phyloP scores from a whole-genome alignment of 2,888 invertebrate species.

The Meta bourneti region DNA sequence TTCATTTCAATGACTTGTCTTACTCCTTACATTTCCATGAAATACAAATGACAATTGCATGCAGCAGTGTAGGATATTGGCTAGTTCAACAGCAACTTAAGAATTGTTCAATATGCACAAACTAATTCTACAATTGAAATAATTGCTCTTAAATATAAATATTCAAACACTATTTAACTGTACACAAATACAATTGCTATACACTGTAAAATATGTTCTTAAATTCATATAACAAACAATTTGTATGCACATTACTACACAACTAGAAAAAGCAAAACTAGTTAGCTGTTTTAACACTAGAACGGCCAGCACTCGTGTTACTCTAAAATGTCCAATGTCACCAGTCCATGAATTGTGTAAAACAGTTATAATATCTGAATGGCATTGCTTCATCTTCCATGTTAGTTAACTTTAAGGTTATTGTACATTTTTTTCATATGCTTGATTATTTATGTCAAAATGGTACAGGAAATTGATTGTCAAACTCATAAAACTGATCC shows the following conservation, averaged over 20 bases:
- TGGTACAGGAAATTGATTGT: too few relatives aligned
- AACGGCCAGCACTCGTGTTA: too few relatives aligned
- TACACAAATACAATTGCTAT: constrained; percentile 2
- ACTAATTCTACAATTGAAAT: not conserved
- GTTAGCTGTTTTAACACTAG: not conserved
- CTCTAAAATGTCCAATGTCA: too few relatives aligned
- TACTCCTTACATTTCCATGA: constrained; percentile 6
- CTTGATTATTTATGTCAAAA: too few relatives aligned
- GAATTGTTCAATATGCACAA: not conserved
- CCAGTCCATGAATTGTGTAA: too few relatives aligned
- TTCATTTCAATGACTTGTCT: too few relatives aligned
- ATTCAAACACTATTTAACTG: constrained; percentile 10
- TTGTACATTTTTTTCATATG: too few relatives aligned
- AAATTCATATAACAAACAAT: not conserved
- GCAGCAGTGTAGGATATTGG: constrained; percentile 11
- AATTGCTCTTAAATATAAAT: not conserved
- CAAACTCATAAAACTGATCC: too few relatives aligned
- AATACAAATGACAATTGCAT: constrained; percentile 6
- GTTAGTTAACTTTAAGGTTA: too few relatives aligned
- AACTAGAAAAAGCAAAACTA: constrained; percentile 10
- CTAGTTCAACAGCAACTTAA: constrained; percentile 17
- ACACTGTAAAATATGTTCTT: constrained; percentile 6
- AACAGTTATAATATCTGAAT: too few relatives aligned
- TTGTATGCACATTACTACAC: constrained; percentile 3
- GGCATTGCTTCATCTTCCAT: too few relatives aligned